Base-by-base conservation (phyloP, 2,797 vertebrate genomes). In the Lepilemur septentrionalis region DNA sequence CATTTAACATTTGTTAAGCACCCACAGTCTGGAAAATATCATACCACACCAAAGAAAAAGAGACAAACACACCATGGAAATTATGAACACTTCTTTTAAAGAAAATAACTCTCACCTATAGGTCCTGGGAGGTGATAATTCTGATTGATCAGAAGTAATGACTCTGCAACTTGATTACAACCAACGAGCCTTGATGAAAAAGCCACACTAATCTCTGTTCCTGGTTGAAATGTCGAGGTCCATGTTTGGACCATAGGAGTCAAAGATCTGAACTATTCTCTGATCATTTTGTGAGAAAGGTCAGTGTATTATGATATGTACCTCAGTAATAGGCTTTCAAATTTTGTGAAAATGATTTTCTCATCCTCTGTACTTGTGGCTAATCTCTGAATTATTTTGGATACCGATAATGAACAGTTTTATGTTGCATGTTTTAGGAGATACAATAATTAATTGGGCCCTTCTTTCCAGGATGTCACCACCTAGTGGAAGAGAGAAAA, bases 1-100 rank as follows among this genome's bases (percentile, higher is more conserved):
- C 82, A 93, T 95, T 95, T 96, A 95, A 91, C 86, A 97, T 97
- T 95, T 67, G 38, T 91, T 96, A 97, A 96, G 52, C 30, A 83
- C 5, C 12, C 43, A 81, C 12, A 75, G 81, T 79, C 88, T 89
- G 30, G 38, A 87, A 97, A 95, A 78, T 94, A 95, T 83, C 89
- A 93, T 35, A 52, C 5, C 28, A 89, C 72, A 83, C 41, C 41
- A 92, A 96, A 96, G 61, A 59, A 96, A 97, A 94, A 78, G 57
- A 97, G 81, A 92, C 55, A 89, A 82, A 92, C 48, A 89, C 25
- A 80, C 41, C 91, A 57, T 89, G 67, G 52, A 95, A 81, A 95
- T 94, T 84, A 94, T 69, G 59, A 89, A 25, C n/a, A 84, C 18
- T 89, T 93, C 23, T 89, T 95, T 91, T 61, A 79, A 96, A 95